phyloP scores from a whole-genome alignment of 2,888 invertebrate genomes.

The Parnassius orleans region DNA sequence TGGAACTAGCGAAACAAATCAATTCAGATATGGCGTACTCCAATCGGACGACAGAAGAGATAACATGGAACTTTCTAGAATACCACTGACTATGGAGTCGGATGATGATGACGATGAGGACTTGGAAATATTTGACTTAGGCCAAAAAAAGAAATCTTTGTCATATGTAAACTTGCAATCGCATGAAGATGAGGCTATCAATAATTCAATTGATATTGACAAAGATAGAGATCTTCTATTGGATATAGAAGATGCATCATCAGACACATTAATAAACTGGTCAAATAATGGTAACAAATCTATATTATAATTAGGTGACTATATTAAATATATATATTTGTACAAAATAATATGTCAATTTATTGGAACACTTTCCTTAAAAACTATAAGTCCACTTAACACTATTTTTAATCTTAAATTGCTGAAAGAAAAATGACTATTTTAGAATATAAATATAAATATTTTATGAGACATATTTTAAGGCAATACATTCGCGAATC shows the following conservation, averaged over 20 bases:
- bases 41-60: conserved; percentile 69
- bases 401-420: no score
- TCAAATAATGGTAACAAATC: conserved; percentile 64
- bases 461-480: conserved; percentile 1
- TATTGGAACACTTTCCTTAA: conserved; percentile 5
- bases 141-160: conserved; percentile 68
- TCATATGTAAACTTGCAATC: conserved; percentile 70
- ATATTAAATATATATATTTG: neutral
- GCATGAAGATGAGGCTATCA: conserved; percentile 64
- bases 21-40: conserved; percentile 76
- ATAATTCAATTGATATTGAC: conserved; percentile 43
- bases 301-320: conserved; percentile 54
- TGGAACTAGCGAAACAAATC: conserved; percentile 61
- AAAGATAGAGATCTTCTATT: conserved; percentile 56
- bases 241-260: conserved; percentile 66
- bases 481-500: neutral
- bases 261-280: conserved; percentile 70
- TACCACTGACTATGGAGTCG: conserved; percentile 74
- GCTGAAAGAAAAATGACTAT: neutral
- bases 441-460: neutral
- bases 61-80: conserved; percentile 65
- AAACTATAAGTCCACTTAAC: neutral
- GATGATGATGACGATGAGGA: conserved; percentile 77
- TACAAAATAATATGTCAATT: conserved; percentile 4
- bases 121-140: conserved; percentile 73